These are phyloP conservation scores for Uropetala carovei DNA, from an alignment of 2,888 invertebrate genomes.

Conservation along the genomic window DNA sequence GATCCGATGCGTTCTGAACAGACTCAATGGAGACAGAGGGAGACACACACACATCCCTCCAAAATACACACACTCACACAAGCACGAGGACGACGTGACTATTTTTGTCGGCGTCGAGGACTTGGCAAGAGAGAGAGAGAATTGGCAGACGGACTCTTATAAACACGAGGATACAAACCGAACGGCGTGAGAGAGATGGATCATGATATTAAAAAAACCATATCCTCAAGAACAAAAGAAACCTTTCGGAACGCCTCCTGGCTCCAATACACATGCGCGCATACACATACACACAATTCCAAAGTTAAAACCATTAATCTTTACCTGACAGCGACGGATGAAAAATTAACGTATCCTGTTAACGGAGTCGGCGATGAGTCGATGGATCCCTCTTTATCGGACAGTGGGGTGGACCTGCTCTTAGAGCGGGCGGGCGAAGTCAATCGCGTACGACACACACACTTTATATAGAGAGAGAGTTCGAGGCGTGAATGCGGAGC, in stretches of 20 bases:
- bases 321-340: not conserved
- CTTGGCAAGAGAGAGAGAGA: not conserved
- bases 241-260: not conserved
- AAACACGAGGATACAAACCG: not conserved
- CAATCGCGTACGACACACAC: not conserved
- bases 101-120: not conserved
- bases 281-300: not conserved
- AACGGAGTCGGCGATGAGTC: not conserved
- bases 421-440: not conserved
- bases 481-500: not conserved
- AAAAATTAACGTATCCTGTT: not conserved
- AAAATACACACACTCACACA: not conserved
- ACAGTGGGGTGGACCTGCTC: not conserved
- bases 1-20: slow-evolving; percentile 21
- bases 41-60: not conserved
- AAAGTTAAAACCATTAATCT: not conserved
- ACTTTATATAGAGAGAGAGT: not conserved
- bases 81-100: not conserved
- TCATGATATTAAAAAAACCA: not conserved
- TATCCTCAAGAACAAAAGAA: not conserved
- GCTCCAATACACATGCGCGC: not conserved
- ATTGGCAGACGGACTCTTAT: not conserved
- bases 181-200: not conserved
- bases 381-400: not conserved
- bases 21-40: slow-evolving; percentile 36